Evolutionary conservation across 2,113 vertebrate genomes (phyloP).

Genomic region (Esox niger): DNA sequence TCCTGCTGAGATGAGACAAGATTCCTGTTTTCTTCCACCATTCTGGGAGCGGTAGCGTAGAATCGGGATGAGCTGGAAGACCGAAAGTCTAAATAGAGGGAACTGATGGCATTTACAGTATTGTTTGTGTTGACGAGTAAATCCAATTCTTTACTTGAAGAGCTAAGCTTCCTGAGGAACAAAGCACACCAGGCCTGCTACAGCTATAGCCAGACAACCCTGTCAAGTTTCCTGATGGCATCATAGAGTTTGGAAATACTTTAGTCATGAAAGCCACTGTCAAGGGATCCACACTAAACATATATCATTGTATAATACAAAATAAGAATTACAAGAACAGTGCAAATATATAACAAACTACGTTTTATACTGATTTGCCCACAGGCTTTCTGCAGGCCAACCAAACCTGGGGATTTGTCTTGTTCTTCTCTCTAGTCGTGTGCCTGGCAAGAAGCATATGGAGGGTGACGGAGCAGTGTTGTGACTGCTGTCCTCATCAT

Average conservation of each 20-base stretch:
- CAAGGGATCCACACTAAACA: too few species aligned
- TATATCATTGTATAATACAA: too few species aligned
- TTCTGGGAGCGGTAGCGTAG: conserved; percentile 25
- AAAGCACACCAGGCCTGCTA: conserved; percentile 2
- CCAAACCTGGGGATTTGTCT: conserved; percentile 50
- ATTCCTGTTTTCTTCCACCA: conserved; percentile 41
- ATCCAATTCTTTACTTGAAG: conserved; percentile 55
- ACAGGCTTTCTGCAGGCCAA: conserved; percentile 24
- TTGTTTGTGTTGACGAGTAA: conserved; percentile 54
- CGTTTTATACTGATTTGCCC: not conserved
- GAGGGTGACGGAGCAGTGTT: conserved; percentile 50
- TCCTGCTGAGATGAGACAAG: conserved; percentile 51
- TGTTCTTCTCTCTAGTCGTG: conserved; percentile 31
- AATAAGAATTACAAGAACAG: too few species aligned
- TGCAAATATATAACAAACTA: too few species aligned
- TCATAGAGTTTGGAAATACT: conserved; percentile 30
- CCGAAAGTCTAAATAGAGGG: not conserved
- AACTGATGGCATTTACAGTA: conserved; percentile 40
- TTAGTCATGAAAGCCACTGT: not conserved
- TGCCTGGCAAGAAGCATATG: conserved; percentile 43
- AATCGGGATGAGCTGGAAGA: conserved; percentile 35
- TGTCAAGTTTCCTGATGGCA: conserved; percentile 14
- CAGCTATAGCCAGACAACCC: conserved; percentile 4
- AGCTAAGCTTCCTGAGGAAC: conserved; percentile 24
- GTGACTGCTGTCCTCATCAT: conserved; percentile 54